Evolutionary conservation across 2,888 invertebrate species (phyloP), one percentile per base, ranked within the genome.

Genomic region (Drosophila aldrichi): DNA sequence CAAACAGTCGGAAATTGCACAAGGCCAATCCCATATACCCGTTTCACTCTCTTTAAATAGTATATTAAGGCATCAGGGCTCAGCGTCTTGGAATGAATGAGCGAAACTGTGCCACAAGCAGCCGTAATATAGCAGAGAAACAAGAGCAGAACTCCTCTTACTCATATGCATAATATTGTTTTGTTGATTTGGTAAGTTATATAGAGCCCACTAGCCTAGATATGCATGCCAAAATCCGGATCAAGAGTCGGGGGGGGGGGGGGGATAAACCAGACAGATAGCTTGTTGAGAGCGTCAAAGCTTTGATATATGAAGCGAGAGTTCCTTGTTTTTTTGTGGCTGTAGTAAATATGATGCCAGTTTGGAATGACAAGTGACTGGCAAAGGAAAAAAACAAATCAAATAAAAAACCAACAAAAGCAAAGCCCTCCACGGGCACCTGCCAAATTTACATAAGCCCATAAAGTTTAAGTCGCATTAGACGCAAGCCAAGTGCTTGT

Each of bases 391-490:
- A 62, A 6, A 48, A 18, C n/a, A n/a, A 46, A 36, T 36, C 6
- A 32, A 14, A 43, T 7, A 22, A 22, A 41, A 68, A 12, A 46
- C 14, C 22, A 25, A 46, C 46, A 46, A 25, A 22, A 25, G n/a
- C 25, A 46, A 25, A 43, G 41, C 16, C 44, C 38, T 40, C 43
- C 54, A 51, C 41, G 12, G 64, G 54, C 73, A 65, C 59, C 62
- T 43, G 55, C 48, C 63, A 52, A 59, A 83, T 83, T 83, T 83
- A 74, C 83, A 86, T 83, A 83, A 83, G 70, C 78, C 83, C 86
- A 86, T 88, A 77, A 83, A 85, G 80, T 82, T 80, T 60, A 83
- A 88, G 80, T 86, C 88, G 86, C 82, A 79, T 82, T 79, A 88
- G 80, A 67, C 62, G 68, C 69, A 74, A 82, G 86, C 83, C 88